Evolutionary conservation across 2,888 invertebrate genomes (phyloP), one percentile per base, ranked within the genome.

Genomic region (Dermolepida albohirtum): DNA sequence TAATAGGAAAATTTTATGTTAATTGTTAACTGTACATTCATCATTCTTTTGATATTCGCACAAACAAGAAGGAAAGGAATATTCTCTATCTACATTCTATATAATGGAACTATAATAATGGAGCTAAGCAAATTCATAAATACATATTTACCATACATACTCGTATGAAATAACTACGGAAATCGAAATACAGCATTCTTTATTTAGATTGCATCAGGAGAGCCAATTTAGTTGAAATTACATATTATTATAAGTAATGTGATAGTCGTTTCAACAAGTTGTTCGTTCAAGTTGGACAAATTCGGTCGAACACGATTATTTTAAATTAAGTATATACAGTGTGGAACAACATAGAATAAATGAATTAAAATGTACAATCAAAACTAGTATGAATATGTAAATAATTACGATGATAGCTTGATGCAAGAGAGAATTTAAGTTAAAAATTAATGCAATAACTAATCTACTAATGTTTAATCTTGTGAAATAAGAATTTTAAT

Each of bases 71-170:
- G 47, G 47, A 47, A 49, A 47, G 34, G 16, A 40, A 34, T 16
- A 40, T 39, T 47, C 17, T 47, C 59, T 62, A 62, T 47, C 59
- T 62, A 62, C 59, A 47, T 29, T 62, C 59, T 62, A 62, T 52
- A 44, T 59, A 12, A 2, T 62, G 10, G n/a, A 47, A 62, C 39
- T 29, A 62, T 29, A 34, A 34, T 34, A 34, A n/a, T 29, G 29
- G 14, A 16, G 44, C 59, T 62, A 62, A 47, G 29, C 16, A 55
- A 47, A 59, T 29, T 29, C 17, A 47, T 40, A 55, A 17, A 55
- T 40, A 41, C 43, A 57, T n/a, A 12, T 57, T 57, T 59, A 59
- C 59, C 44, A 59, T 29, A 44, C 44, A 59, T 43, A 59, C 27
- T 44, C 43, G 59, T 29, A 44, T 47, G 27, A 27, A 34, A 44